A percentile compares a stretch with the other conserved stretches of the same genome.
Conservation (phyloP, 2,888 invertebrate genomes). For the Trimorus sp. region DNA sequence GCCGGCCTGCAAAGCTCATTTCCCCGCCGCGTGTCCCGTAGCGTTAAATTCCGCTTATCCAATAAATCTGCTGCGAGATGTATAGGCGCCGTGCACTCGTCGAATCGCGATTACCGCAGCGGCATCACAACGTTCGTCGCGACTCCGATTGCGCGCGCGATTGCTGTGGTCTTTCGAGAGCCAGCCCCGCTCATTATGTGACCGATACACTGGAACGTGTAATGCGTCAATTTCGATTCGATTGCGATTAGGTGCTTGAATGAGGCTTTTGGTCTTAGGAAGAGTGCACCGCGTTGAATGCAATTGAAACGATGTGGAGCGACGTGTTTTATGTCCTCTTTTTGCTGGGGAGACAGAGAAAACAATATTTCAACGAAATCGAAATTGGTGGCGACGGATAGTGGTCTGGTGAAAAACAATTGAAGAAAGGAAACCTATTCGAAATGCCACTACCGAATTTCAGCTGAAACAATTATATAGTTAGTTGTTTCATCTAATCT, state of each 20-base stretch:
- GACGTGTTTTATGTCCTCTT: too few relatives aligned
- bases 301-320: too few relatives aligned
- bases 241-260: slow-evolving; percentile 20
- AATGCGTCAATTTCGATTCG: slow-evolving; percentile 2
- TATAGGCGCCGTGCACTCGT: slow-evolving; percentile 29
- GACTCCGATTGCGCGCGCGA: slow-evolving; percentile 17
- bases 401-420: too few relatives aligned
- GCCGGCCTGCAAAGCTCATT: slow-evolving; percentile 33
- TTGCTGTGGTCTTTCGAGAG: slow-evolving; percentile 22
- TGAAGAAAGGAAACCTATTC: too few relatives aligned
- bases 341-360: too few relatives aligned
- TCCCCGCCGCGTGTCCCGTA: slow-evolving; percentile 16
- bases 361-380: too few relatives aligned
- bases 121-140: slow-evolving; percentile 27
- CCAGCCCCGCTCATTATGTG: slow-evolving; percentile 15
- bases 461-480: too few relatives aligned
- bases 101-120: slow-evolving; percentile 26
- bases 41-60: slow-evolving; percentile 52
- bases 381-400: too few relatives aligned
- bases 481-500: too few relatives aligned
- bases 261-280: too few relatives aligned
- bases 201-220: slow-evolving; percentile 23
- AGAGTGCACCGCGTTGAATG: too few relatives aligned
- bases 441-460: too few relatives aligned
- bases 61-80: slow-evolving; percentile 32